Evolutionary conservation across 35 echinoderm and acorn worm species (phyloP).

Genomic region (Apostichopus japonicus): DNA sequence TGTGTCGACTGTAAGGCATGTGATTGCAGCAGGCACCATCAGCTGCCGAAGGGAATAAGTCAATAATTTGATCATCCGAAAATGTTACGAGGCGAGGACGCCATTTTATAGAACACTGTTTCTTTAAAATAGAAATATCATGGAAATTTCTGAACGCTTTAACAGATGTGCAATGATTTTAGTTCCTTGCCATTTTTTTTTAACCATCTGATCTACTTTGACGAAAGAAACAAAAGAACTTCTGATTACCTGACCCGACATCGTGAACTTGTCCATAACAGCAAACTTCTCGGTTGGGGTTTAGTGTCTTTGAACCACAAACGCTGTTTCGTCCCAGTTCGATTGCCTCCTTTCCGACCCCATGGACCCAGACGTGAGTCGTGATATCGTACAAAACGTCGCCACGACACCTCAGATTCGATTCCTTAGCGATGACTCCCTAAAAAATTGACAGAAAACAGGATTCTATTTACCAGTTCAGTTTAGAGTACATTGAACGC

Average conservation of each 20-base stretch:
- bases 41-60: not conserved
- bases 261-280: not conserved
- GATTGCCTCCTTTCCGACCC: not conserved
- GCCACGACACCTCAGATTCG: not conserved
- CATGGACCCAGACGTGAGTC: not conserved
- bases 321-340: not conserved
- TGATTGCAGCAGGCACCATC: not conserved
- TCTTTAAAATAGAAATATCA: no score
- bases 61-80: no score
- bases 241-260: constrained; percentile 12
- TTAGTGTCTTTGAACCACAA: not conserved
- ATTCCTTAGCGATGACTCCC: not conserved
- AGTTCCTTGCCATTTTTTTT: no score
- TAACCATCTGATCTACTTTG: no score
- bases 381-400: not conserved
- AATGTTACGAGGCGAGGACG: no score
- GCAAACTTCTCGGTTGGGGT: constrained; percentile 20
- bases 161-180: no score
- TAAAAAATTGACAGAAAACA: no score
- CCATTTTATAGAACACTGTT: no score
- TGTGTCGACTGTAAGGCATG: not conserved
- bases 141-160: no score
- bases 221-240: no score
- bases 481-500: no score
- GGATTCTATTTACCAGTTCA: no score